Evolutionary conservation across 2,888 invertebrate species (phyloP).

Genomic region (Lithosia quadra): DNA sequence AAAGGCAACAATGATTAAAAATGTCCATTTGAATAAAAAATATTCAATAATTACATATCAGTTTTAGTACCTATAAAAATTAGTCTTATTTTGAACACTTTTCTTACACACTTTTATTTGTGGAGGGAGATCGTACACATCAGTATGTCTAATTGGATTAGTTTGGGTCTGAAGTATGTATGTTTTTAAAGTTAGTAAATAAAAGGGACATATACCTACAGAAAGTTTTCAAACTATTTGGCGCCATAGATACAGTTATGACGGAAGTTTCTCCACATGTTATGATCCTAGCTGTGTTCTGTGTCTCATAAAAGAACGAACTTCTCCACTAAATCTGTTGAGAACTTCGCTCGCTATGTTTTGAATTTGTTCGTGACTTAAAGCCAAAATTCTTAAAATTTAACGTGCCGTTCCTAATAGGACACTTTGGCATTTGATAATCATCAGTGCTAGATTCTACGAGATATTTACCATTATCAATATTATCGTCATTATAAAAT

Average conservation of each 20-base stretch:
- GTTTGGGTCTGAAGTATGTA: too few relatives aligned
- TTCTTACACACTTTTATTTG: too few relatives aligned
- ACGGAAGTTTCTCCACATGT: neutral
- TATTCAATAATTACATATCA: too few relatives aligned
- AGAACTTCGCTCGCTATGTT: neutral
- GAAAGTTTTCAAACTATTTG: constrained; percentile 2
- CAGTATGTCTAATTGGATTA: too few relatives aligned
- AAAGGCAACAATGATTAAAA: too few relatives aligned
- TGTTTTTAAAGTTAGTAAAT: neutral
- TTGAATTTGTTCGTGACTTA: neutral
- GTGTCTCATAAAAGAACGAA: neutral
- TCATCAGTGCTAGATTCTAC: too few relatives aligned
- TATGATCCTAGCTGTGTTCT: neutral
- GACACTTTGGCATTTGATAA: neutral
- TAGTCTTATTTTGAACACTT: too few relatives aligned
- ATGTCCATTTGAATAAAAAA: too few relatives aligned
- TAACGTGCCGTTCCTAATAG: neutral
- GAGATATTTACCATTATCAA: too few relatives aligned
- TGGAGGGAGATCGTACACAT: too few relatives aligned
- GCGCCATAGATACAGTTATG: neutral
- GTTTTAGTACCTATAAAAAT: too few relatives aligned
- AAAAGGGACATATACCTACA: neutral
- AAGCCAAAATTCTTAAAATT: neutral
- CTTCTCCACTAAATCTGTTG: neutral
- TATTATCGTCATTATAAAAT: too few relatives aligned